A percentile compares a stretch with the other conserved stretches of the same genome.
These are phyloP conservation scores for Neuroscelio doddi DNA, from an alignment of 2,888 invertebrate genomes.

Conservation along the genomic window DNA sequence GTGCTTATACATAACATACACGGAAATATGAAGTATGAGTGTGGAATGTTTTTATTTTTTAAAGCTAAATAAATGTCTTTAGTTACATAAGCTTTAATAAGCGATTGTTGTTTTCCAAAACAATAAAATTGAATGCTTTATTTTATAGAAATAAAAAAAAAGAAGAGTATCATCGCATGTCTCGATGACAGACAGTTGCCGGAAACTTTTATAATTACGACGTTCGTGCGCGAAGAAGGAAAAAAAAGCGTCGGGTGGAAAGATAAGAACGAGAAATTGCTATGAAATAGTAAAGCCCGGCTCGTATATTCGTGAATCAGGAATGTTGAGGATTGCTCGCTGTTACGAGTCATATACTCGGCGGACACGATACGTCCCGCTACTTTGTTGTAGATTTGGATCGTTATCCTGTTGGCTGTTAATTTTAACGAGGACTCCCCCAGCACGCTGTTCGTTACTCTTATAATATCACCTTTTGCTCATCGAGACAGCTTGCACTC, in stretches of 20 bases:
- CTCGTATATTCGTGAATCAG: constrained; percentile 5
- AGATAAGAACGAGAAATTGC: constrained; percentile 29
- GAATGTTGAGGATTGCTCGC: constrained; percentile 22
- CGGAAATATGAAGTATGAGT: constrained; percentile 21
- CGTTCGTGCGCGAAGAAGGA: constrained; percentile 27
- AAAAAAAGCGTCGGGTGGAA: constrained; percentile 37
- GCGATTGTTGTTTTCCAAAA: no score
- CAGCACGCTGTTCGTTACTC: background rate
- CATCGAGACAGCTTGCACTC: constrained; percentile 21
- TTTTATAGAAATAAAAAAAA: background rate
- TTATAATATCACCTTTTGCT: constrained; percentile 29
- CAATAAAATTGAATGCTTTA: background rate
- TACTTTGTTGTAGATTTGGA: constrained; percentile 38
- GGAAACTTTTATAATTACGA: constrained; percentile 32
- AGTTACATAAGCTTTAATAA: background rate
- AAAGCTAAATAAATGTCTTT: constrained; percentile 2
- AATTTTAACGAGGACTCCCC: constrained; percentile 34
- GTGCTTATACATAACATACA: constrained; percentile 47
- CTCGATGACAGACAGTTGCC: constrained; percentile 22
- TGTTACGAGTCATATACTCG: constrained; percentile 42
- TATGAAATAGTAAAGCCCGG: constrained; percentile 18
- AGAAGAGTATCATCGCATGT: constrained; percentile 24
- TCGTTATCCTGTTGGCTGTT: constrained; percentile 33
- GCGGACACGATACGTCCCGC: no score
- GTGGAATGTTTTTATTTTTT: constrained; percentile 10